These are phyloP conservation scores for Pygmarrhopalites habei DNA, from an alignment of 1,140 invertebrate species.

Conservation along the genomic window DNA sequence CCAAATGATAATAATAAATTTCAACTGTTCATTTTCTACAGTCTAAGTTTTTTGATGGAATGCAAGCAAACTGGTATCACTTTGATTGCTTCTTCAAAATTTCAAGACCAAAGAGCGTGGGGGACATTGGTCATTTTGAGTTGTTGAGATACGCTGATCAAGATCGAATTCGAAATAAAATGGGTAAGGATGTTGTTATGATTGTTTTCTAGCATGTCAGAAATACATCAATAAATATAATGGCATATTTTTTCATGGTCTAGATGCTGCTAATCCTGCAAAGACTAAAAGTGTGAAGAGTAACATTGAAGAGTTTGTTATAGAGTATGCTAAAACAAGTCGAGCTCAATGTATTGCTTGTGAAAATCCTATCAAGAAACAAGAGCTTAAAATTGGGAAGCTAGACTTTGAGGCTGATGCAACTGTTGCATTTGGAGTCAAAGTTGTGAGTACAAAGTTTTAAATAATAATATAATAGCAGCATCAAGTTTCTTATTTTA, in stretches of 20 bases:
- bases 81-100: slow-evolving; percentile 79
- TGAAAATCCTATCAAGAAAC: slow-evolving; percentile 77
- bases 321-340: slow-evolving; percentile 85
- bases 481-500: not conserved
- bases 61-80: slow-evolving; percentile 83
- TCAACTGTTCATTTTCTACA: slow-evolving; percentile 47
- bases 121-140: slow-evolving; percentile 79
- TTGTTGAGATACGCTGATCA: slow-evolving; percentile 79
- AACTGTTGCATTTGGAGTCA: slow-evolving; percentile 68
- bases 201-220: too few relatives aligned
- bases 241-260: too few relatives aligned
- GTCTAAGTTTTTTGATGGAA: slow-evolving; percentile 87
- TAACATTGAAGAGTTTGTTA: slow-evolving; percentile 61
- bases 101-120: slow-evolving; percentile 58
- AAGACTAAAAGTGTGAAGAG: too few relatives aligned
- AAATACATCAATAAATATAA: too few relatives aligned
- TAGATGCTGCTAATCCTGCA: too few relatives aligned
- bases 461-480: not conserved
- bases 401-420: slow-evolving; percentile 77
- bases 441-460: slow-evolving; percentile 40
- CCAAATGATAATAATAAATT: not conserved
- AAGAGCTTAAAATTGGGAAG: slow-evolving; percentile 72
- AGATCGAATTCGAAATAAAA: slow-evolving; percentile 59
- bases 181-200: not conserved
- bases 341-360: slow-evolving; percentile 75